These are phyloP conservation scores for Hemitrygon akajei DNA, from an alignment of 2,797 vertebrate species.

Conservation along the genomic window DNA sequence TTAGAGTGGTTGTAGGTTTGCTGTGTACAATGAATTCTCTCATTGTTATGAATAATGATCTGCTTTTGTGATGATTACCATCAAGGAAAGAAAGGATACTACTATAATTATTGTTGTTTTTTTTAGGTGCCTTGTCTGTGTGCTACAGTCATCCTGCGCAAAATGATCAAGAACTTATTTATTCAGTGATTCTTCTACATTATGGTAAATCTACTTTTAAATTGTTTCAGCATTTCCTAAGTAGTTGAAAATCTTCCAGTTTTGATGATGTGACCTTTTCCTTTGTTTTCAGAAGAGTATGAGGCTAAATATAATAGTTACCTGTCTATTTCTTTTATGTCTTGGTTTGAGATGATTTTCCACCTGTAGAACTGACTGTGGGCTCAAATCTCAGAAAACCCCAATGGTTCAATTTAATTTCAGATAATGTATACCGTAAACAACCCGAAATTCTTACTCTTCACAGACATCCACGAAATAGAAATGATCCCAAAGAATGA, in stretches of 20 bases:
- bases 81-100: background rate
- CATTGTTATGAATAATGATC: background rate
- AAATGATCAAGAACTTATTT: constrained; percentile 60
- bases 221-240: background rate
- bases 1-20: background rate
- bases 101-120: constrained; percentile 40
- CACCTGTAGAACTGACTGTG: background rate
- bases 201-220: constrained; percentile 61
- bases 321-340: too few relatives aligned
- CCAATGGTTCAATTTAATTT: too few relatives aligned
- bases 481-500: too few relatives aligned
- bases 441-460: too few relatives aligned
- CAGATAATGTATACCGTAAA: too few relatives aligned
- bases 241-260: background rate
- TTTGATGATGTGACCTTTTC: background rate
- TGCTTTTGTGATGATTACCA: background rate
- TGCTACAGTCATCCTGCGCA: constrained; percentile 66
- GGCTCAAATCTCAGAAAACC: too few relatives aligned
- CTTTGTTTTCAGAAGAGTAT: background rate
- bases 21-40: background rate
- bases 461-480: too few relatives aligned
- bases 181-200: constrained; percentile 78
- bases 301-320: background rate
- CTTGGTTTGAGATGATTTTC: background rate
- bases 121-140: constrained; percentile 77